Evolutionary conservation across 2,888 invertebrate species (phyloP), one percentile per base, ranked within the genome.

Genomic region (Leucophora obtusa): DNA sequence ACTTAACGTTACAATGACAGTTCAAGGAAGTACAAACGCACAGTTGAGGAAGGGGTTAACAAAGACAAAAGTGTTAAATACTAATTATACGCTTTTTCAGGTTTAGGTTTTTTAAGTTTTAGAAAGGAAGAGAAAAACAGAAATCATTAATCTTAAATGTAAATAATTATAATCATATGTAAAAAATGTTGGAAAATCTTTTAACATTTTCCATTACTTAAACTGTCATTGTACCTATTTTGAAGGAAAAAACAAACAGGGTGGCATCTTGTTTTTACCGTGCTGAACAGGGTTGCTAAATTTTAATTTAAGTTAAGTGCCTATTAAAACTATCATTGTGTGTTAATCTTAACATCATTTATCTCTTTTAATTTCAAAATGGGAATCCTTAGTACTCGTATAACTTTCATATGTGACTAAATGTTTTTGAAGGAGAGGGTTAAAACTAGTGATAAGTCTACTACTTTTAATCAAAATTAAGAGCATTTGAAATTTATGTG

Each of bases 261-360:
- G 73, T 74, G 60, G 50, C 33, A 56, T 59, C 66, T 75, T 70
- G 70, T 60, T 38, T 38, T 14, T 47, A 17, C 9, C 76, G 59
- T 68, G 6, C n/a, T 54, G 28, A 47, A 38, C 43, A 66, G 77
- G 72, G 73, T 81, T 54, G 69, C 58, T 74, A 43, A n/a, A 81
- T 81, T 65, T 74, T 81, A 81, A 81, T 81, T 81, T 70, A 70
- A 81, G 77, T 81, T 77, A 73, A 81, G 81, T 81, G 73, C 73
- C 81, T 70, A 81, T 74, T 73, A 66, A 77, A 81, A 81, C 73
- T 74, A 77, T 60, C 59, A 33, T 56, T 51, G 43, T 43, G n/a
- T 65, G 59, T 81, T 77, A 77, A 81, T 81, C 77, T 70, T 18
- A 38, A 47, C 51, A 66, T 66, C 77, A 77, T 74, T 81, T 81